Base-by-base conservation (phyloP, 2,113 vertebrate species). In the Callithrix jacchus region DNA sequence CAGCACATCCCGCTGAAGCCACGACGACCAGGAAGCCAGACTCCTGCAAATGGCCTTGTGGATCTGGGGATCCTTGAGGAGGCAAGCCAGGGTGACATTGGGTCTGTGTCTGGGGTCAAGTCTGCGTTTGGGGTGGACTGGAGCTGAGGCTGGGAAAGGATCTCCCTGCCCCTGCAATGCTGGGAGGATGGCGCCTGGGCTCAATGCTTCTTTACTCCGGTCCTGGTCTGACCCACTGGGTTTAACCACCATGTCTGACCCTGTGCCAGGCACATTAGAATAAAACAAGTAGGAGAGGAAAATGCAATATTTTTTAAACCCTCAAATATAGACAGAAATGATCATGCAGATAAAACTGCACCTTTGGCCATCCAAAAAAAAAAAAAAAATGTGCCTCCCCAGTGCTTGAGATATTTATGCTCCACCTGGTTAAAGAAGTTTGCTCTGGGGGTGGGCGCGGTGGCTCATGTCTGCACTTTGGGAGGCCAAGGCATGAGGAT, bases 21-120 rank as follows among this genome's bases (percentile, higher is more conserved):
- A 6, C n/a, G 27, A 23, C 12, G 37, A 18, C 56, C 35, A 11
- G 30, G 81, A 49, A 76, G 27, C 21, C 23, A 47, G 82, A 37
- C 25, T n/a, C 37, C 52, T 49, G 94, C 0, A 0, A 49, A 18
- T 27, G 70, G 13, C 56, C 14, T 21, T 9, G 7, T 0, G 1
- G 23, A 23, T 56, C 68, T 20, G 21, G 1, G 49, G 14, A 11
- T 71, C 21, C 47, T 35, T 30, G 49, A 87, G 54, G 49, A 54
- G 42, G 9, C 12, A 0, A 12, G 32, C 40, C 42, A 52, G 45
- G 82, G 42, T 20, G 54, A 92, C 37, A 1, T 0, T 18, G 66
- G 49, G 45, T 64, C 61, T 32, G 11, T 23, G 61, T 64, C 61
- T 42, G 54, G 40, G 32, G 17, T 40, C 32, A 61, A 37, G 7